Evolutionary conservation across 2,113 vertebrate species (phyloP), one percentile per base, ranked within the genome.

Genomic region (Gobio gobio): DNA sequence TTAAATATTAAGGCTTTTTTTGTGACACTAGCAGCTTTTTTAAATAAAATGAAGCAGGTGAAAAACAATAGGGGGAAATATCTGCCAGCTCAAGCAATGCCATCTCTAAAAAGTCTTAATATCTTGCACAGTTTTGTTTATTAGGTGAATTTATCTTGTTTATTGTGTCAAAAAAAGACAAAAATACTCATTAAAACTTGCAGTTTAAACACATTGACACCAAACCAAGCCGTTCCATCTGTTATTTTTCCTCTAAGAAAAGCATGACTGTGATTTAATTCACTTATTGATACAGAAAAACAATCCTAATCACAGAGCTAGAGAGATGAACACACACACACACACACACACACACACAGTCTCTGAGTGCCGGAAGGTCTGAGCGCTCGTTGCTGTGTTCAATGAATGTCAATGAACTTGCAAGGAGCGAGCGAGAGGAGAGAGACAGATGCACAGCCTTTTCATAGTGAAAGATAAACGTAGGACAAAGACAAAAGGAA

Each of bases 341-440:
- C 63, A 78, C 54, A 77, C 66, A 68, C 75, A 73, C 40, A 54
- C 79, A 76, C 84, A 78, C 24, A 83, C 22, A 49, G 51, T 59
- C 70, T 86, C 58, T 78, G 68, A 79, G 86, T 77, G 86, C 86
- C 82, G 66, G 82, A 89, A 90, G 86, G 86, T 86, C 79, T 86
- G 77, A 82, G 51, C 82, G 85, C 86, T 85, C 66, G 54, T 86
- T 86, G 86, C 85, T 85, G 78, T 80, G 87, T 87, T 88, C 86
- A 89, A 86, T 86, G 88, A 89, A 89, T 90, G 88, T 86, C 88
- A 90, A 90, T 90, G 89, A 89, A 86, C 86, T 90, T 80, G 85
- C 81, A 81, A 73, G 80, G 26, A 86, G 76, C 33, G 51, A 75
- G 78, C 10, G 76, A 78, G 75, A 82, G 56, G 72, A 63, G 26